Conservation (phyloP, 2,888 invertebrate genomes). For the Cyclophora punctaria region DNA sequence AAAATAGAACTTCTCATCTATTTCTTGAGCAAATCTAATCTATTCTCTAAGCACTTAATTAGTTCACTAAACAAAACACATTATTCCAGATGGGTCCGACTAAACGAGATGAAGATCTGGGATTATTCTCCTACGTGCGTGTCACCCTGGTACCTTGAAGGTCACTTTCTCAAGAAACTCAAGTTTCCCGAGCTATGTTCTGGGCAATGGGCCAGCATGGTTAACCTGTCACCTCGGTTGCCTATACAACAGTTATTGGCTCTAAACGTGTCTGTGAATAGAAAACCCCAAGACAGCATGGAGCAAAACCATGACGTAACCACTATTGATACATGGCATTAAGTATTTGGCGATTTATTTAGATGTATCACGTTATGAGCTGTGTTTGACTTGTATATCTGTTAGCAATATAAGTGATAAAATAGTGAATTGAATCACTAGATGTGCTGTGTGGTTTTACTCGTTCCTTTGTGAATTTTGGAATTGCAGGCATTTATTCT, state of each 20-base stretch:
- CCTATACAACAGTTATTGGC: constrained; percentile 73
- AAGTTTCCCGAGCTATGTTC: constrained; percentile 83
- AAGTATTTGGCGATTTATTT: neutral
- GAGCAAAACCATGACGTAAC: constrained; percentile 62
- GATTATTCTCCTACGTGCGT: constrained; percentile 81
- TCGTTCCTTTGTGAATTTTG: too few species aligned
- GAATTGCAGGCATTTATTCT: too few species aligned
- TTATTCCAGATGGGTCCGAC: constrained; percentile 77
- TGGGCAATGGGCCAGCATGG: constrained; percentile 87
- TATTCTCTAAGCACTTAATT: too few species aligned
- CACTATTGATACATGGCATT: constrained; percentile 52
- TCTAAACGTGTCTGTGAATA: constrained; percentile 65
- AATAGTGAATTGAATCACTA: too few species aligned
- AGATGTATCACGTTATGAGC: too few species aligned
- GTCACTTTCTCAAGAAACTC: constrained; percentile 79
- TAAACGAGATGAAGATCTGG: constrained; percentile 80
- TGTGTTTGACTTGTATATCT: too few species aligned
- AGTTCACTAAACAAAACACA: too few species aligned
- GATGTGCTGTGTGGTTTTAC: too few species aligned
- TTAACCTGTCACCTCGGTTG: constrained; percentile 78
- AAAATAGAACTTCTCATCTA: too few species aligned
- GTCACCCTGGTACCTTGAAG: constrained; percentile 82
- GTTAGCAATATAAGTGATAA: too few species aligned
- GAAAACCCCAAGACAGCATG: constrained; percentile 67
- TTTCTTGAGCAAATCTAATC: too few species aligned